Evolutionary conservation across 2,113 vertebrate genomes (phyloP).

Genomic region (Actenoides lindsayi): DNA sequence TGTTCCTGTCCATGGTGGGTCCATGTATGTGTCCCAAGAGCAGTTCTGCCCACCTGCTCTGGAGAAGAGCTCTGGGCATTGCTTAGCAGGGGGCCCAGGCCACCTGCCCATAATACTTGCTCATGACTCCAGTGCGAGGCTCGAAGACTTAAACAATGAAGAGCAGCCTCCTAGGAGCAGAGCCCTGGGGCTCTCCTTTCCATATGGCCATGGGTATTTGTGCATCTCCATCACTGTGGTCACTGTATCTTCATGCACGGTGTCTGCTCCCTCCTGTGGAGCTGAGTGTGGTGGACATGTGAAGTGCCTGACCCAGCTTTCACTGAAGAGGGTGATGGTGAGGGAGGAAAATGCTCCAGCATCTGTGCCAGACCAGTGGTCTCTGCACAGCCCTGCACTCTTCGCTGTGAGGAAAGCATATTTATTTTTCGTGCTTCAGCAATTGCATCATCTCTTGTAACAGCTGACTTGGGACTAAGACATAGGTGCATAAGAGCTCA

Average conservation of each 20-base stretch:
- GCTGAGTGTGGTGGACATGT: accelerated
- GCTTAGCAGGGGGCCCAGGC: not conserved
- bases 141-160: not conserved
- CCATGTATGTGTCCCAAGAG: accelerated
- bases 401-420: not conserved
- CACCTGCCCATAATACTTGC: not conserved
- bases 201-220: not conserved
- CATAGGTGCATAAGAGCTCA: not conserved
- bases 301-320: not conserved
- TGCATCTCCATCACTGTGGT: not conserved
- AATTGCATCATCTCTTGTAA: not conserved
- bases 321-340: accelerated
- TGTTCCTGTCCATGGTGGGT: too few species aligned
- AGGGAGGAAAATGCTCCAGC: not conserved
- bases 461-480: not conserved
- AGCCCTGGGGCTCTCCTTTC: not conserved
- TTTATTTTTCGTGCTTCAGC: not conserved
- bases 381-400: not conserved
- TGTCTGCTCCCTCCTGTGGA: accelerated
- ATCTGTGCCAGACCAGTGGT: not conserved
- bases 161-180: not conserved
- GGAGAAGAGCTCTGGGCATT: not conserved
- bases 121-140: not conserved
- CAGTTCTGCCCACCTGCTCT: not conserved
- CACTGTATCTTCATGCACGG: not conserved